A percentile compares a stretch with the other conserved stretches of the same genome.
These are phyloP conservation scores for Sarcophaga carnaria DNA, from an alignment of 2,888 invertebrate genomes.

Conservation along the genomic window DNA sequence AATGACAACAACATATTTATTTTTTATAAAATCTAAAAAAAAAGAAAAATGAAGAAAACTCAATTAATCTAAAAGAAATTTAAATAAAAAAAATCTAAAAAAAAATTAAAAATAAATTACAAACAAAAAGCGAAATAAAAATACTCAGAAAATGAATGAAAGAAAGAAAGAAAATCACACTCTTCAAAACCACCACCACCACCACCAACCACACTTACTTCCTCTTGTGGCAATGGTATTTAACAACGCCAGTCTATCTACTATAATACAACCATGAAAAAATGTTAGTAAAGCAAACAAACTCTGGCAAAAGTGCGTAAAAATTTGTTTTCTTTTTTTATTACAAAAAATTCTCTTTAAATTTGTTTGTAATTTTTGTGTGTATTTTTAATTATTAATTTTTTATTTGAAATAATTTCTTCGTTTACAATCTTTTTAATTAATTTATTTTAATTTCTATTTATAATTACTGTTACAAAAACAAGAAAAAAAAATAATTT, in stretches of 20 bases:
- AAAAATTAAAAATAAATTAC: neutral
- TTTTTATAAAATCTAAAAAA: constrained; percentile 66
- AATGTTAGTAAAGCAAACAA: constrained; percentile 33
- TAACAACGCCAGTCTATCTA: neutral
- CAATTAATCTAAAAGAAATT: constrained; percentile 19
- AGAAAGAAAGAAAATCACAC: too few species aligned
- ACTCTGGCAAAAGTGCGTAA: constrained; percentile 59
- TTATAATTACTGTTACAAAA: neutral
- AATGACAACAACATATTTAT: constrained; percentile 69
- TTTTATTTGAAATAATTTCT: neutral
- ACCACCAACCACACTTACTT: too few species aligned
- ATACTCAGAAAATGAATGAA: too few species aligned
- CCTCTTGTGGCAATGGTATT: neutral
- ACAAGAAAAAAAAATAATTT: neutral
- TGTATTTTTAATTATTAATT: constrained; percentile 69
- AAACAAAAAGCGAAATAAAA: too few species aligned
- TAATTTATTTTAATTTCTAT: neutral
- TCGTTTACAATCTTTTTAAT: constrained; percentile 5
- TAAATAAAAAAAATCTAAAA: neutral
- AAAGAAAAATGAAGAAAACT: constrained; percentile 3
- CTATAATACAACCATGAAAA: neutral
- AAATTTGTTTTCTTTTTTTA: constrained; percentile 23
- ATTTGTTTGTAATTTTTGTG: constrained; percentile 74
- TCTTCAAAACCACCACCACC: too few species aligned
- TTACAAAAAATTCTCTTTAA: constrained; percentile 39